Evolutionary conservation across 2,888 invertebrate species (phyloP), one percentile per base, ranked within the genome.

Genomic region (Cephus spinipes): DNA sequence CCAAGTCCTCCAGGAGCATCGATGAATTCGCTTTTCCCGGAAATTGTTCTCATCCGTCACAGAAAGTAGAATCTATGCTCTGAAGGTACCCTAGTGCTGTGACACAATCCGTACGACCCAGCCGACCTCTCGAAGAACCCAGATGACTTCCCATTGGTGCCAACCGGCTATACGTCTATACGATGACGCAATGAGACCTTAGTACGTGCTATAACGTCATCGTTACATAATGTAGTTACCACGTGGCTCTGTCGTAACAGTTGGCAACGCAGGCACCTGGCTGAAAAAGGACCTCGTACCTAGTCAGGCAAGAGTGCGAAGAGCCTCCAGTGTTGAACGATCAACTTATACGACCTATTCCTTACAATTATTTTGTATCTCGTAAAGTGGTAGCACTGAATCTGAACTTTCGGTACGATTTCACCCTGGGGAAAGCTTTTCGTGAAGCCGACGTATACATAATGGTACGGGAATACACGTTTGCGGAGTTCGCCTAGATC

Each of bases 41-140:
- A 88, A 87, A 88, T 87, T 88, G 87, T 88, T 87, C 88, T 84
- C 87, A 87, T 88, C 87, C 86, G 86, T 88, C 88, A 78, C 76
- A 78, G 76, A 78, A 76, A 74, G 71, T 71, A 73, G 69, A 75
- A 73, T 73, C 73, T 68, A 55, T 69, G 68, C 69, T 55, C 35
- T 35, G 71, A 75, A 31, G 73, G 68, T 31, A 15, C 11, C 32
- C 31, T 15, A 30, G 30, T 9, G 30, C 71, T 15, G 23, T 31
- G 69, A 74, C 69, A 11, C 4, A 69, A 74, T 34, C 9, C 55
- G 23, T 23, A 23, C 9, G 23, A 55, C 9, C 55, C 55, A 23
- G 23, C 6, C 23, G 23, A 55, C 23, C 23, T 55, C 23, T 23
- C 55, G 55, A 55, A 23, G 9, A 3, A 55, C 55, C 55, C 55